Evolutionary conservation across 2,797 vertebrate genomes (phyloP).

Genomic region (Oceanodroma leucorhoa): DNA sequence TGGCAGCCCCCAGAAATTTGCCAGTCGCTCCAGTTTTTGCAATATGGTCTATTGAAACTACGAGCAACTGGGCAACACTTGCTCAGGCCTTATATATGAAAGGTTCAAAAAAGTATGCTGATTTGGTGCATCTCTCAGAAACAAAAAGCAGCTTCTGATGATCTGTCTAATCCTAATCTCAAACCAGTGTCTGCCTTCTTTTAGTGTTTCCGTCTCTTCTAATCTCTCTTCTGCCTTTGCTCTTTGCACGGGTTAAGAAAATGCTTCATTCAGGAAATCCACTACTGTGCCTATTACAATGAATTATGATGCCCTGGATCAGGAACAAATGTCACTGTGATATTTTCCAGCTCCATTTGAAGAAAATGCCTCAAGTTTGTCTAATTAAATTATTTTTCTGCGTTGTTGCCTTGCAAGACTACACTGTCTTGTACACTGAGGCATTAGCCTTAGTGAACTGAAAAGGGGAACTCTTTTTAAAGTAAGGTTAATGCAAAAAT

Average conservation of each 20-base stretch:
- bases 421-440: neutral
- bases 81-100: neutral
- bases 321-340: neutral
- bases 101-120: neutral
- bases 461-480: neutral
- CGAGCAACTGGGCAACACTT: neutral
- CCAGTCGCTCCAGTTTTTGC: neutral
- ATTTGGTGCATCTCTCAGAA: neutral
- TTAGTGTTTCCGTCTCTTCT: neutral
- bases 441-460: neutral
- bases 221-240: neutral
- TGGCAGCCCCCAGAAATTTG: neutral
- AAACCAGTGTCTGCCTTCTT: neutral
- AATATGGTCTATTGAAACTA: neutral
- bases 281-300: neutral
- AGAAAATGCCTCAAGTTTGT: neutral
- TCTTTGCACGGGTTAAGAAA: neutral
- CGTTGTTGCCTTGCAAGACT: neutral
- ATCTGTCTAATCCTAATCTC: neutral
- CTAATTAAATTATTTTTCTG: conserved; percentile 19
- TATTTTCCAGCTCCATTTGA: neutral
- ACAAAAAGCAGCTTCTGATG: neutral
- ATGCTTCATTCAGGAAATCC: neutral
- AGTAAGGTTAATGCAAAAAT: neutral
- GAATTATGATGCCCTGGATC: neutral